These are phyloP conservation scores for Dascyllus trimaculatus DNA, from an alignment of 2,113 vertebrate genomes.

Conservation along the genomic window DNA sequence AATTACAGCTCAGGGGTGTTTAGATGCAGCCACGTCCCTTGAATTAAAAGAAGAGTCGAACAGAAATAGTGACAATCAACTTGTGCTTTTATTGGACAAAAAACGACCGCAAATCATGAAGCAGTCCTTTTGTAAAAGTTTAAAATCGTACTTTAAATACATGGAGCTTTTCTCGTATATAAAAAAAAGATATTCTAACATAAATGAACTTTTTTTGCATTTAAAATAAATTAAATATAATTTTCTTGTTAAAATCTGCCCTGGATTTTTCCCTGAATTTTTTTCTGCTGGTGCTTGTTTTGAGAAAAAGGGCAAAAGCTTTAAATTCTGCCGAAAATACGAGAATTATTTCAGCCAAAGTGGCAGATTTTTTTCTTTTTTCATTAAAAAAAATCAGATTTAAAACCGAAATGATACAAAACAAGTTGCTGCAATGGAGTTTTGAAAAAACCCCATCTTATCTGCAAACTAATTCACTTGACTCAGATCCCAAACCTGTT, in stretches of 20 bases:
- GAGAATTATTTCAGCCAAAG: neutral
- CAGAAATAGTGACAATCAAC: conserved; percentile 7
- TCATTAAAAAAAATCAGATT: too few relatives aligned
- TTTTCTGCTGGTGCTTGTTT: neutral
- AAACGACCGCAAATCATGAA: too few relatives aligned
- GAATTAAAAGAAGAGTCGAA: conserved; percentile 15
- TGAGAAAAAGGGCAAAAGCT: neutral
- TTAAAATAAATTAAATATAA: too few relatives aligned
- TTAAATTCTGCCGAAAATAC: neutral
- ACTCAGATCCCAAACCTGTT: neutral
- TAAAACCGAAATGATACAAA: neutral
- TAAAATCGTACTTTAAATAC: neutral
- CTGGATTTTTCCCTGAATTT: too few relatives aligned
- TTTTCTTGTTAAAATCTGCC: too few relatives aligned
- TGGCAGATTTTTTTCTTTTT: neutral
- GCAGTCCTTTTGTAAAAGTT: neutral
- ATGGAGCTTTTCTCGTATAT: too few relatives aligned
- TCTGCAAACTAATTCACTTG: too few relatives aligned
- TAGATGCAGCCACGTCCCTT: conserved; percentile 27
- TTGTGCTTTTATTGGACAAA: neutral
- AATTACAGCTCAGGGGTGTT: conserved; percentile 46
- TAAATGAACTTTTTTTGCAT: too few relatives aligned
- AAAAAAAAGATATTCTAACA: too few relatives aligned
- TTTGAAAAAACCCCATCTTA: too few relatives aligned
- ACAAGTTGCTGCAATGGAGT: too few relatives aligned